phyloP scores from a whole-genome alignment of 2,113 vertebrate genomes.

The Myrmecobius fasciatus region DNA sequence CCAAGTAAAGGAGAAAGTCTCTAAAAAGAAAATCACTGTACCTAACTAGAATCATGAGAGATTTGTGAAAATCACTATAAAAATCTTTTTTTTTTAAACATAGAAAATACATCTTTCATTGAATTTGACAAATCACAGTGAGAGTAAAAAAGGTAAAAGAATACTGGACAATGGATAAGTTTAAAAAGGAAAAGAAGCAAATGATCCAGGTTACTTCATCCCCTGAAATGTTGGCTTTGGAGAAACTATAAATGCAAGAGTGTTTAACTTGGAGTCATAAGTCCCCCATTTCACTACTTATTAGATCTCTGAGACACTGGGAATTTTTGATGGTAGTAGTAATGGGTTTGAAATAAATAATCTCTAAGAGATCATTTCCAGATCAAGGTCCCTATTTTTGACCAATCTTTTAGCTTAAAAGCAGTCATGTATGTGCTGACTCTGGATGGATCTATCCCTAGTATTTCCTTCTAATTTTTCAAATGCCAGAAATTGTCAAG shows the following conservation, averaged over 20 bases:
- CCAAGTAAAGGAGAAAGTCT: conserved; percentile 73
- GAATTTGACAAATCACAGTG: not conserved
- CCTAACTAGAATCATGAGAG: conserved; percentile 60
- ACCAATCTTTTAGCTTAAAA: not conserved
- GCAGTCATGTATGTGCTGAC: not conserved
- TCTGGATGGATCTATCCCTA: not conserved
- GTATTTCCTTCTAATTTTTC: not conserved
- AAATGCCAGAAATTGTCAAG: not conserved
- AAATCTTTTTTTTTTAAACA: not conserved
- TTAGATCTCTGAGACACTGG: not conserved
- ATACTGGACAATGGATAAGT: conserved; percentile 35
- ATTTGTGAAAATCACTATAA: conserved; percentile 47
- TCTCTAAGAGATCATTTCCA: not conserved
- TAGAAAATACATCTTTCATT: not conserved
- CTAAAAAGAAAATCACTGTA: conserved; percentile 71
- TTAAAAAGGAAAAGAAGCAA: conserved; percentile 43
- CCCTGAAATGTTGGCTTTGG: not conserved
- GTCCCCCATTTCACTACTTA: not conserved
- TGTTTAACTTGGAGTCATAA: not conserved
- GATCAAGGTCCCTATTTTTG: not conserved
- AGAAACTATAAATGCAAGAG: not conserved
- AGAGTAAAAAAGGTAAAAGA: conserved; percentile 38
- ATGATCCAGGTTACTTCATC: not conserved
- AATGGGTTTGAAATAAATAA: not conserved
- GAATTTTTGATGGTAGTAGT: not conserved